Percentiles rank a stretch among this genome's conserved stretches.
These are phyloP conservation scores for Astreopora myriophthalma DNA, from an alignment of 64 coral and sea anemone species.

Conservation along the genomic window DNA sequence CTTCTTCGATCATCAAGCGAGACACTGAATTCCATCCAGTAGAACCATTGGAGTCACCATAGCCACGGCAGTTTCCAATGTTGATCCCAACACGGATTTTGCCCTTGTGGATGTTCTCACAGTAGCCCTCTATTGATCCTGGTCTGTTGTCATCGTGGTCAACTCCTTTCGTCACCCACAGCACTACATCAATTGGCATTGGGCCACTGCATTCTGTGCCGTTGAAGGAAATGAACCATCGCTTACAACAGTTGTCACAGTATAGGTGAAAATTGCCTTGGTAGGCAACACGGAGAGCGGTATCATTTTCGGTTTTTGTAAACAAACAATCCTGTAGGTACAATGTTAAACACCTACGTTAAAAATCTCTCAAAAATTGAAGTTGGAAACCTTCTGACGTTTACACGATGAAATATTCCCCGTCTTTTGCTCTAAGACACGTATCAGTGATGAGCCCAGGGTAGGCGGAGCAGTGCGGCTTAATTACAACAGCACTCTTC, in stretches of 20 bases:
- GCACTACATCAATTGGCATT: neutral
- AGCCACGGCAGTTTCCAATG: constrained; percentile 8
- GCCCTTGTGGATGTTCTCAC: constrained; percentile 14
- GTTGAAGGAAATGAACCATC: constrained; percentile 23
- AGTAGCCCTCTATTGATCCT: constrained; percentile 10
- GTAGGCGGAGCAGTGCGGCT: no score
- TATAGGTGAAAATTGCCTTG: neutral
- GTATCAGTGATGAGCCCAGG: no score
- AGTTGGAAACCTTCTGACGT: no score
- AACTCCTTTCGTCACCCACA: neutral
- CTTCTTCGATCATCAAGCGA: constrained; percentile 32
- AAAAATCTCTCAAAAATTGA: no score
- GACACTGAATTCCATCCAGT: constrained; percentile 8
- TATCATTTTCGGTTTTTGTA: neutral
- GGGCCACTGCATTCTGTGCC: constrained; percentile 11
- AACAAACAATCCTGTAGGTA: neutral
- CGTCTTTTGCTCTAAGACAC: no score
- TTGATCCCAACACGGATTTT: constrained; percentile 24
- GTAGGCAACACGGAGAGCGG: neutral
- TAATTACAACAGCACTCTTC: no score
- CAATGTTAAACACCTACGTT: neutral
- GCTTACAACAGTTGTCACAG: neutral
- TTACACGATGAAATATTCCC: no score
- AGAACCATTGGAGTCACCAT: neutral
- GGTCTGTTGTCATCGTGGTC: neutral